Conservation (phyloP, 2,797 vertebrate genomes). For the Falco naumanni region DNA sequence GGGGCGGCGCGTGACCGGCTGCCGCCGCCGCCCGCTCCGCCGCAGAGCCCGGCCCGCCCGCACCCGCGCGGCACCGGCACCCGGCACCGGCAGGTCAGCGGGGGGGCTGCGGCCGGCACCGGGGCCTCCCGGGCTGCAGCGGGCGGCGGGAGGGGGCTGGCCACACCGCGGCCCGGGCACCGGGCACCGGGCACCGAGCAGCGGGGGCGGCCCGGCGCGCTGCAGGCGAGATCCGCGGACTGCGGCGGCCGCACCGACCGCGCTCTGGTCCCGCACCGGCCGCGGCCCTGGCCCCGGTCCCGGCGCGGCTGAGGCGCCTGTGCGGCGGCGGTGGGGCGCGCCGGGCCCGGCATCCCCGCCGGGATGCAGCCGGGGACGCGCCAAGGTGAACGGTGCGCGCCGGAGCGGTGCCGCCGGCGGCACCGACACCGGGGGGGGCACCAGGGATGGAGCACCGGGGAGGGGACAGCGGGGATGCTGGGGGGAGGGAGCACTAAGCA, state of each 20-base stretch:
- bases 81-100: slow-evolving; percentile 22
- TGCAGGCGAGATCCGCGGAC: background rate
- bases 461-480: background rate
- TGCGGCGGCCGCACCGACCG: background rate
- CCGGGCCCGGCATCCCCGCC: background rate
- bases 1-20: slow-evolving; percentile 32
- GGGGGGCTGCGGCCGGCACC: background rate
- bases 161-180: background rate
- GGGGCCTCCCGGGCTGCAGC: background rate
- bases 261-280: background rate
- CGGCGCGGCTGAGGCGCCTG: background rate
- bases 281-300: background rate
- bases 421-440: background rate
- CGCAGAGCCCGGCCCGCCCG: slow-evolving; percentile 1
- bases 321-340: background rate
- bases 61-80: background rate
- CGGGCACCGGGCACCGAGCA: background rate
- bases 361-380: slow-evolving; percentile 6
- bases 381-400: slow-evolving; percentile 44
- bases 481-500: background rate
- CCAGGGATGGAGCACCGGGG: background rate
- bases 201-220: background rate
- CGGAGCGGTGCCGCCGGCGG: background rate
- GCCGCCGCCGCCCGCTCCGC: background rate
- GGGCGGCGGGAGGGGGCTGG: slow-evolving; percentile 7